These are phyloP conservation scores for Numenius phaeopus DNA, from an alignment of 2,797 vertebrate genomes.

Conservation along the genomic window DNA sequence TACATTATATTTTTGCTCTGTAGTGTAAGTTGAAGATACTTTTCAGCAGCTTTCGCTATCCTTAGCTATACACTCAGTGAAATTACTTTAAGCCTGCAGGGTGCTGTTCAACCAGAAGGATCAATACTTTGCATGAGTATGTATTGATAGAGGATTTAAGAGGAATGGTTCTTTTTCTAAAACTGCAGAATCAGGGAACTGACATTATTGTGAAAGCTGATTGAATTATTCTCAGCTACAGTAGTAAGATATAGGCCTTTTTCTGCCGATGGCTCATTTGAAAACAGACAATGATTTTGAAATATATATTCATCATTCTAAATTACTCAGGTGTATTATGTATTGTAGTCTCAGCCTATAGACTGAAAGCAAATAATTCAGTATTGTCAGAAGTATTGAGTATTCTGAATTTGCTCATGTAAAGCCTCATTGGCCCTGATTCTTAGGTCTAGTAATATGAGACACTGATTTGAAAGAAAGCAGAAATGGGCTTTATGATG, in stretches of 20 bases:
- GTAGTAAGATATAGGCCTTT: background rate
- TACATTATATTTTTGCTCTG: background rate
- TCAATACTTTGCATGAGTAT: constrained; percentile 14
- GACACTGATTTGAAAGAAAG: background rate
- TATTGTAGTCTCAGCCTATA: background rate
- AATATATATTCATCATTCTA: background rate
- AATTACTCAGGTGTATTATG: background rate
- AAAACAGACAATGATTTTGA: background rate
- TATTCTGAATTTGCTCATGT: background rate
- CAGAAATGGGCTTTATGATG: background rate
- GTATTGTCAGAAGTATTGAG: background rate
- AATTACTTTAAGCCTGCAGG: background rate
- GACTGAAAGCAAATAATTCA: background rate
- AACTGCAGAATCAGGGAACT: background rate
- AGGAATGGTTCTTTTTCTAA: background rate
- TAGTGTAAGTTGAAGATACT: background rate
- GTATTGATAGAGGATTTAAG: background rate
- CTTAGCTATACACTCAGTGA: background rate
- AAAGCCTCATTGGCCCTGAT: background rate
- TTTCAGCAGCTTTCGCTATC: background rate
- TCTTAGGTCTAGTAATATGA: background rate
- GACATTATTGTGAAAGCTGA: background rate
- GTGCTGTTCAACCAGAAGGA: background rate
- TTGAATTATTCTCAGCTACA: background rate
- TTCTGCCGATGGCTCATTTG: background rate